Conservation (phyloP, 2,888 invertebrate species). For the Leptopterna dolabrata region DNA sequence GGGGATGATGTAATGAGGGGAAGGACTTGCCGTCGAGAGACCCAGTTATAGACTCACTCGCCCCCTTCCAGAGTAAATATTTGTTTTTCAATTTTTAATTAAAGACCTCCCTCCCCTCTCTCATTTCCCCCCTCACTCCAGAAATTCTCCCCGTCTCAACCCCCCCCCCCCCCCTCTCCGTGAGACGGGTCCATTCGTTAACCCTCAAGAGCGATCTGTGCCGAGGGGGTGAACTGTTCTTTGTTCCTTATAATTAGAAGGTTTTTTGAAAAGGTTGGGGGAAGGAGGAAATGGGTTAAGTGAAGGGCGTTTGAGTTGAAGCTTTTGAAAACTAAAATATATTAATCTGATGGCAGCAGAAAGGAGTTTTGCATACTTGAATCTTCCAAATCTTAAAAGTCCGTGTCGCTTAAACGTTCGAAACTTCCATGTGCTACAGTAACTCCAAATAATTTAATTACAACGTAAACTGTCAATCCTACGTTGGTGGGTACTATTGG, state of each 20-base stretch:
- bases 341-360: neutral
- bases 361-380: neutral
- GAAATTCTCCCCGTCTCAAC: too few relatives aligned
- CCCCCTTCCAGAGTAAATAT: constrained; percentile 17
- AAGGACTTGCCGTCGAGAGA: neutral
- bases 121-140: neutral
- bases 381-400: neutral
- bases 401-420: neutral
- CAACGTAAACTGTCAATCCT: too few relatives aligned
- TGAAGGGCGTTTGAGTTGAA: neutral
- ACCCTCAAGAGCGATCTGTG: neutral
- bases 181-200: constrained; percentile 38
- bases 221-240: neutral
- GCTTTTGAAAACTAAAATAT: constrained; percentile 1
- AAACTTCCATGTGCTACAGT: too few relatives aligned
- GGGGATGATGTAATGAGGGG: neutral
- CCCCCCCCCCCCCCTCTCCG: too few relatives aligned
- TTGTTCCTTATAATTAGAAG: constrained; percentile 40
- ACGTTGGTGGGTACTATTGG: too few relatives aligned
- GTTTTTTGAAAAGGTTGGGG: neutral
- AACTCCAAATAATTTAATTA: too few relatives aligned
- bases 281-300: neutral
- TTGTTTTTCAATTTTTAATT: constrained; percentile 46
- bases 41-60: neutral
- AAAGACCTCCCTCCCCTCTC: neutral